Base-by-base conservation (phyloP, 2,113 vertebrate species). In the Henicopernis longicauda region DNA sequence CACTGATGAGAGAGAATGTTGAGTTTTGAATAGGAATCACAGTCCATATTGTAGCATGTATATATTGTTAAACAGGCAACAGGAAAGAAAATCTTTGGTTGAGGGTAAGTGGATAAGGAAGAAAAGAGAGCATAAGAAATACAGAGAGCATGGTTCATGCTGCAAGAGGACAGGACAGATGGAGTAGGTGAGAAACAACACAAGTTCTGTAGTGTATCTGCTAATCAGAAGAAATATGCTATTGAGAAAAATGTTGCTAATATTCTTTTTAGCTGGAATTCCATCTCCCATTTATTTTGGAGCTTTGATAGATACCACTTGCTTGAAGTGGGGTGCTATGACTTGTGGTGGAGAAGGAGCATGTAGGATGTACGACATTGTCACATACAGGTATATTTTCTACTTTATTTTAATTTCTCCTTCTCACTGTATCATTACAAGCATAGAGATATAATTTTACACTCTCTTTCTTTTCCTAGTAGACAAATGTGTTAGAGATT, bases 271-370 rank as follows among this genome's bases (percentile, higher is more conserved):
- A 99, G 99, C 98, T 98, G 99, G 99, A 76, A 99, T 99, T 82
- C 99, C 99, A 57, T 98, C 99, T 81, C 98, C 99, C 8, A 98
- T 99, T 91, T 99, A 99, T 96, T 99, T 99, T 52, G 99, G 99
- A 80, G 99, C 99, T 34, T 96, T 99, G 95, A 98, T 99, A 89
- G 99, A 99, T 86, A 98, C 88, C 20, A 99, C 99, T 6, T 99
- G 99, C 98, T 97, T 99, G 98, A 99, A 99, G 38, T 99, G 99
- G 99, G 99, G 99, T 21, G 98, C 97, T 38, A 98, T 98, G 81
- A 97, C 90, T 11, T 99, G 99, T 66, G 99, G 98, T 31, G 98
- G 98, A 4, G 97, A 95, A 62, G 99, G 99, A 73, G 99, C 99
- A 1, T 99, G 99, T 73, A 93, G 99, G 88, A 96, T 99, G 44